phyloP scores from a whole-genome alignment of 2,888 invertebrate species.

The Cataglyphis albicans region DNA sequence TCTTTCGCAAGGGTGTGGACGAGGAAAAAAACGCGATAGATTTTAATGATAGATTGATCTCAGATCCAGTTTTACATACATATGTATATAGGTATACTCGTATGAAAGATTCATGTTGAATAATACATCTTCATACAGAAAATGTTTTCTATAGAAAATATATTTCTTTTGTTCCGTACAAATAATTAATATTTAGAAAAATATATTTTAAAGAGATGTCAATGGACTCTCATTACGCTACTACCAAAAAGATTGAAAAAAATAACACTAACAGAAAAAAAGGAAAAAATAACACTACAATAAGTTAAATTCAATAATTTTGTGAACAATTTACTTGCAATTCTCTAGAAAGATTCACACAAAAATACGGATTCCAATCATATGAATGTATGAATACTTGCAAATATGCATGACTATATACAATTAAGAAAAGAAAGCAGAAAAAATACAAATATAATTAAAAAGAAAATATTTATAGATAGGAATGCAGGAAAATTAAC shows the following conservation, averaged over 20 bases:
- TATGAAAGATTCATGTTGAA: not conserved
- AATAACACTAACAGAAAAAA: not conserved
- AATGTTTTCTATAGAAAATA: conserved; percentile 23
- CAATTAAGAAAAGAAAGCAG: not conserved
- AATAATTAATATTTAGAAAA: conserved; percentile 1
- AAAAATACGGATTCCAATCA: not conserved
- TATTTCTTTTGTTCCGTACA: conserved; percentile 11
- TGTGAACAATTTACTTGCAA: not conserved
- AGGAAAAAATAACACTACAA: not conserved
- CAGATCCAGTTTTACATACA: conserved; percentile 33
- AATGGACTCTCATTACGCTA: not conserved
- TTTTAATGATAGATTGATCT: conserved; percentile 19
- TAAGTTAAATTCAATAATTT: not conserved
- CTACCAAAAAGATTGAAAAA: not conserved
- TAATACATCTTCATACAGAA: conserved; percentile 7
- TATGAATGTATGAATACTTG: not conserved
- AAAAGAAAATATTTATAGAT: not conserved
- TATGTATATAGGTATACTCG: conserved; percentile 36
- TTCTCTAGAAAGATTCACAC: not conserved
- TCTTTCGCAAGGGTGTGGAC: conserved; percentile 15
- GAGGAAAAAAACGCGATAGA: not conserved
- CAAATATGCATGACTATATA: not conserved
- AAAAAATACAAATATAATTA: not conserved
- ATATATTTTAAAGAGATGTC: not conserved
- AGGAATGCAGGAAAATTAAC: not conserved